These are phyloP conservation scores for Alauda arvensis DNA, from an alignment of 2,797 vertebrate genomes.

Conservation along the genomic window DNA sequence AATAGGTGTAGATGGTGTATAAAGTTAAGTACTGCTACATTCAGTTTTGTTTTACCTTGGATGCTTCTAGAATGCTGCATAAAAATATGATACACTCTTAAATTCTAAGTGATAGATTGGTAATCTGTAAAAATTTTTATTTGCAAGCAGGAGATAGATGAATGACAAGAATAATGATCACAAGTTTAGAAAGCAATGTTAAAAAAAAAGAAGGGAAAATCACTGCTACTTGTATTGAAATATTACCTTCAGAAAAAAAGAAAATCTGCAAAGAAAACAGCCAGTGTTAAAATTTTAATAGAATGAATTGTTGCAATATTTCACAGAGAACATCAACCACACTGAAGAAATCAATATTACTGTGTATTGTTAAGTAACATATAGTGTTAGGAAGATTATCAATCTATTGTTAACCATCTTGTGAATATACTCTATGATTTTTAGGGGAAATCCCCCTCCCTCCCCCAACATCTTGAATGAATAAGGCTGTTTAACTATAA, in stretches of 20 bases:
- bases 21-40: not conserved
- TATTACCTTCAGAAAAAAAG: not conserved
- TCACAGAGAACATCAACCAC: not conserved
- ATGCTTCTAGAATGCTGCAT: not conserved
- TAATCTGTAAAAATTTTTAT: not conserved
- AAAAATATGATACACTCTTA: not conserved
- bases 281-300: not conserved
- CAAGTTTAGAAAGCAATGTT: not conserved
- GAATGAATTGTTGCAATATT: not conserved
- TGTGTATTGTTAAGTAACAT: not conserved
- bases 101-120: not conserved
- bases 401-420: not conserved
- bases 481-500: not conserved
- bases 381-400: not conserved
- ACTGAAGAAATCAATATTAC: not conserved
- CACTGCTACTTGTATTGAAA: not conserved
- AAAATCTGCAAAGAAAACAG: not conserved
- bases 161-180: not conserved
- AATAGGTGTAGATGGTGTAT: not conserved
- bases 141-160: not conserved
- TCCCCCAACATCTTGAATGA: not conserved
- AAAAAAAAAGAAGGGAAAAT: not conserved
- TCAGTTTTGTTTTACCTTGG: not conserved
- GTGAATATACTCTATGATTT: not conserved
- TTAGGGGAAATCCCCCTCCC: not conserved